Base-by-base conservation (phyloP, 35 echinoderm and acorn worm species). In the Ophioderma brevispina region DNA sequence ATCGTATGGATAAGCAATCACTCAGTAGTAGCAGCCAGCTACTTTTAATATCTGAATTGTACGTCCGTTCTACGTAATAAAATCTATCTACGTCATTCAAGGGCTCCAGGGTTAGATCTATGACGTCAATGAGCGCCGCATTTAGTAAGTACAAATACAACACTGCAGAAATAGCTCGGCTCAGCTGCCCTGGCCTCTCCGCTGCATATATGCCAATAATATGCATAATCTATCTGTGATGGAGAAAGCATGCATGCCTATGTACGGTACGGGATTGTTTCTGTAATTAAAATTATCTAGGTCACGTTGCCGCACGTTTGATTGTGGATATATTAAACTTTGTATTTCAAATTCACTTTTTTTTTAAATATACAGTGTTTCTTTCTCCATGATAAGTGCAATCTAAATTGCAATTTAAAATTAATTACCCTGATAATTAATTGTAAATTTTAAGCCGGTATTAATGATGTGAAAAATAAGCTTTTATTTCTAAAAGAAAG, bases 211-310 rank as follows among this genome's bases (percentile, higher is more conserved):
- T 46, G 41, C 41, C 41, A 46, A 46, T n/a, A 52, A 52, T 70
- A 70, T 70, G 59, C 59, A 70, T 70, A 70, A 70, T 70, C 10
- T 70, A 70, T 70, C 59, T 70, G n/a, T 70, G 59, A 70, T 70
- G 59, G 59, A 2, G 59, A 70, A 6, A 13, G 28, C 5, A 70
- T 6, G 59, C 28, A 4, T 25, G 59, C 59, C 10, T 70, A 70
- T 25, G 10, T 70, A 13, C 28, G n/a, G 2, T 8, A 4, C 59
- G n/a, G 59, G 59, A 25, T 70, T 70, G 59, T 70, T 70, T 70
- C 28, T 15, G 17, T 70, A 70, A 70, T 70, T 25, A 70, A 70
- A 70, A 70, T 70, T 70, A 70, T 70, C 59, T 70, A 70, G 59
- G 59, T 70, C 59, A 70, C n/a, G 23, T 70, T 70, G 59, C 6